phyloP scores from a whole-genome alignment of 1,140 invertebrate species.

The Pseudomyrmex gracilis region DNA sequence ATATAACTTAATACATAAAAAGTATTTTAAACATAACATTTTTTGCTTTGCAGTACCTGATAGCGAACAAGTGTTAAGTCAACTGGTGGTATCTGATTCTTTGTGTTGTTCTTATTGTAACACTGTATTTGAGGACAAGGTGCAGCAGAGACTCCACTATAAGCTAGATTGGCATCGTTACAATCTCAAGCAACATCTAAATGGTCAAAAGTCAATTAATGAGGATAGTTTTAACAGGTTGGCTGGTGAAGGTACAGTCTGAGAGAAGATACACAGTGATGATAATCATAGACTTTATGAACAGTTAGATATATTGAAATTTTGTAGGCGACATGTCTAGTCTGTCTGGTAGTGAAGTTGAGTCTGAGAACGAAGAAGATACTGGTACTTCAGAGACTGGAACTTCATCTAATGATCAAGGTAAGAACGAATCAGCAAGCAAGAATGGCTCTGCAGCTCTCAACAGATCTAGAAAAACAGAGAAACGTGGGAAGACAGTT shows the following conservation, averaged over 20 bases:
- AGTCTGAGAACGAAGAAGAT: slow-evolving; percentile 86
- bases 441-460: slow-evolving; percentile 41
- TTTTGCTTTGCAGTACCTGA: slow-evolving; percentile 72
- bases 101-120: slow-evolving; percentile 87
- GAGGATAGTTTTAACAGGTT: slow-evolving; percentile 86
- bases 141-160: slow-evolving; percentile 87
- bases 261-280: slow-evolving; percentile 33
- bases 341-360: slow-evolving; percentile 91
- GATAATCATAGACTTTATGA: not conserved
- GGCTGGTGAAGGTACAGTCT: slow-evolving; percentile 78
- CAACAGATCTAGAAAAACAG: slow-evolving; percentile 67
- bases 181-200: slow-evolving; percentile 89
- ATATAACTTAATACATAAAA: not conserved
- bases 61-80: slow-evolving; percentile 69
- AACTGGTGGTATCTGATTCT: slow-evolving; percentile 84
- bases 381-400: slow-evolving; percentile 85
- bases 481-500: slow-evolving; percentile 65
- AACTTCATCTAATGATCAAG: slow-evolving; percentile 59
- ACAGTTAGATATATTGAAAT: slow-evolving; percentile 14
- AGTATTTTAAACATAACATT: no score
- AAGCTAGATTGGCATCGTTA: slow-evolving; percentile 91
- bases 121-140: slow-evolving; percentile 84
- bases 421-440: slow-evolving; percentile 63
- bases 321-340: slow-evolving; percentile 89
- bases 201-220: slow-evolving; percentile 85